phyloP scores from a whole-genome alignment of 2,888 invertebrate genomes.

The Acheta domesticus region DNA sequence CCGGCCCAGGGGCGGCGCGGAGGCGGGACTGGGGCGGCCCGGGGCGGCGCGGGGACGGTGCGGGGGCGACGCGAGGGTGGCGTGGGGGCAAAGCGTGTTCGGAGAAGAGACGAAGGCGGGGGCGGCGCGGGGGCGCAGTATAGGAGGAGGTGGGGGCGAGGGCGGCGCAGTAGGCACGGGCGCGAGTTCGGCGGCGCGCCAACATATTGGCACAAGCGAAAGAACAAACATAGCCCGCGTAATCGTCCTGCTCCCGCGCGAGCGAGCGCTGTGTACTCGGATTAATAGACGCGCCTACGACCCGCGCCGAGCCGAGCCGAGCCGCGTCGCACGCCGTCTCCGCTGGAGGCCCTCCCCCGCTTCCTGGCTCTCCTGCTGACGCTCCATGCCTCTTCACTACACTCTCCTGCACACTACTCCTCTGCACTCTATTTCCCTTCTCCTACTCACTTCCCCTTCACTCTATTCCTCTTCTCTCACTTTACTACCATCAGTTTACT shows the following conservation, averaged over 20 bases:
- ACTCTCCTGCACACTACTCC: background rate
- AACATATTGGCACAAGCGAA: constrained; percentile 1
- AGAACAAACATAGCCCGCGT: background rate
- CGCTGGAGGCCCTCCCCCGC: background rate
- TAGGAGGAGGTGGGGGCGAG: background rate
- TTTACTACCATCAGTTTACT: too few species aligned
- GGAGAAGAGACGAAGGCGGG: background rate
- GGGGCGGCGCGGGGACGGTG: background rate
- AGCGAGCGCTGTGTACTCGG: background rate
- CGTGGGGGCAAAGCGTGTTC: background rate
- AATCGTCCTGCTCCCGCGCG: too few species aligned
- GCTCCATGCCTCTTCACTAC: background rate
- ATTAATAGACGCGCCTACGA: background rate
- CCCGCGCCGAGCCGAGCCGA: background rate
- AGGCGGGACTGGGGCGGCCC: background rate
- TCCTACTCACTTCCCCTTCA: background rate
- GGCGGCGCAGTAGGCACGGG: background rate
- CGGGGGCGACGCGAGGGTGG: background rate
- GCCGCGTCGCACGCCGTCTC: too few species aligned
- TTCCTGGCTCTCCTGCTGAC: background rate
- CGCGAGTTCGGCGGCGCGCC: background rate
- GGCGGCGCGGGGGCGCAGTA: background rate
- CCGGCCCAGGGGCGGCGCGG: too few species aligned
- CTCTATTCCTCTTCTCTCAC: too few species aligned
- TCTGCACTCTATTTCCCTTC: background rate